Evolutionary conservation across 2,888 invertebrate genomes (phyloP).

Genomic region (Shargacucullia verbasci): DNA sequence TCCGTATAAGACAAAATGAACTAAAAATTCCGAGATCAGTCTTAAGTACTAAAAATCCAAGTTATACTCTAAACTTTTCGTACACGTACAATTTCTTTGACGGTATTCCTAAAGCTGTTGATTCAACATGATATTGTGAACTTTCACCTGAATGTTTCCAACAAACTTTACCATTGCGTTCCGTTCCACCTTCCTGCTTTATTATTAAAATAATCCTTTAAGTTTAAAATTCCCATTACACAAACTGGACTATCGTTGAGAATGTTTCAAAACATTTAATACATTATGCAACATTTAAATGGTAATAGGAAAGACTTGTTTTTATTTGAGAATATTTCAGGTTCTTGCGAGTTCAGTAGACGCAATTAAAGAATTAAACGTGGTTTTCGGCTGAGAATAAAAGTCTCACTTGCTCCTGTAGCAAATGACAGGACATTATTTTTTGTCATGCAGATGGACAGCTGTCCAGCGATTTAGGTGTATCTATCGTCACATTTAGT

Average conservation of each 20-base stretch:
- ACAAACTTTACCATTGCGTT: conserved; percentile 37
- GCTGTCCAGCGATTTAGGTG: no score
- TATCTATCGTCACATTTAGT: no score
- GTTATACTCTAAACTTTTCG: no score
- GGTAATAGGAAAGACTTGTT: conserved; percentile 19
- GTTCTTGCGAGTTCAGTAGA: conserved; percentile 3
- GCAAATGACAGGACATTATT: no score
- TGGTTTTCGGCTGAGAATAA: no score
- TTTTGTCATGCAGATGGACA: no score
- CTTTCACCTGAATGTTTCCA: conserved; percentile 8
- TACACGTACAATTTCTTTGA: no score
- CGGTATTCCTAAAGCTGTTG: neutral
- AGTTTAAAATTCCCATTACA: conserved; percentile 43
- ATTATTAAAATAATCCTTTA: conserved; percentile 57
- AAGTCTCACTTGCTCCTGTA: no score
- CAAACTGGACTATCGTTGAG: conserved; percentile 35
- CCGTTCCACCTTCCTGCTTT: conserved; percentile 30
- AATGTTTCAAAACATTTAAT: conserved; percentile 46
- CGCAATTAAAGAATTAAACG: no score
- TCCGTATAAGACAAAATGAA: no score
- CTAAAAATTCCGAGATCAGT: no score
- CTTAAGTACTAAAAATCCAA: no score
- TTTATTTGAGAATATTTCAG: conserved; percentile 19
- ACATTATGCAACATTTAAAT: conserved; percentile 39
- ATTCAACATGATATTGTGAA: neutral